These are phyloP conservation scores for Hipparchia semele DNA, from an alignment of 2,888 invertebrate genomes.

Conservation along the genomic window DNA sequence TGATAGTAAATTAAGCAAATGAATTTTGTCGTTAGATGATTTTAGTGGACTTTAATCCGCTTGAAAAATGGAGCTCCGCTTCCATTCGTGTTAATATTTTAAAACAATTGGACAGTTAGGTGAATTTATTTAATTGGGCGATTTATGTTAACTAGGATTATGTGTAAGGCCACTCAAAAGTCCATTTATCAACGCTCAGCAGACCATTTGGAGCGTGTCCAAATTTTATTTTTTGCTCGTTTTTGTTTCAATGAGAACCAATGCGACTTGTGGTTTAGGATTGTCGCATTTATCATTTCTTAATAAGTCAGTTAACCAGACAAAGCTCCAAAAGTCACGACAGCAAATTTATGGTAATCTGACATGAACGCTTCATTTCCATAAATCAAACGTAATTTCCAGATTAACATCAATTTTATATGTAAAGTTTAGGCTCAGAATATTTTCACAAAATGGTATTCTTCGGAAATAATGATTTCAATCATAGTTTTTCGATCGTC, in stretches of 20 bases:
- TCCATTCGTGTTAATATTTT: conserved; percentile 10
- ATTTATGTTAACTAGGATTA: conserved; percentile 55
- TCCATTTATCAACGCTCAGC: conserved; percentile 60
- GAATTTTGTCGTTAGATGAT: not conserved
- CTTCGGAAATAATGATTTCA: not conserved
- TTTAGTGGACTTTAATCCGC: not conserved
- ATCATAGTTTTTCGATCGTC: not conserved
- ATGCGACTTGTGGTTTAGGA: conserved; percentile 42
- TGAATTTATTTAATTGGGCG: conserved; percentile 59
- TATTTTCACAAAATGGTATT: not conserved
- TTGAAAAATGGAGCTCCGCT: not conserved
- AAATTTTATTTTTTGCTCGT: conserved; percentile 51
- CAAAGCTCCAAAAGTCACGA: conserved; percentile 26
- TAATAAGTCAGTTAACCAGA: conserved; percentile 28
- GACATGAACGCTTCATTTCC: conserved; percentile 2
- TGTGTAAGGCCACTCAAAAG: conserved; percentile 51
- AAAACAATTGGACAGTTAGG: conserved; percentile 18
- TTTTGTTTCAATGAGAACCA: conserved; percentile 49
- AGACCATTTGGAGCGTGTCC: conserved; percentile 66
- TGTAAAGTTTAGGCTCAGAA: not conserved
- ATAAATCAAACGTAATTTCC: conserved; percentile 8
- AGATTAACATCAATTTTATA: not conserved
- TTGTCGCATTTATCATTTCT: conserved; percentile 37
- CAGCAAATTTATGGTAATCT: conserved; percentile 21
- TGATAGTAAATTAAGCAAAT: not conserved